Evolutionary conservation across 2,797 vertebrate species (phyloP).

Genomic region (Neomorphus geoffroyi): DNA sequence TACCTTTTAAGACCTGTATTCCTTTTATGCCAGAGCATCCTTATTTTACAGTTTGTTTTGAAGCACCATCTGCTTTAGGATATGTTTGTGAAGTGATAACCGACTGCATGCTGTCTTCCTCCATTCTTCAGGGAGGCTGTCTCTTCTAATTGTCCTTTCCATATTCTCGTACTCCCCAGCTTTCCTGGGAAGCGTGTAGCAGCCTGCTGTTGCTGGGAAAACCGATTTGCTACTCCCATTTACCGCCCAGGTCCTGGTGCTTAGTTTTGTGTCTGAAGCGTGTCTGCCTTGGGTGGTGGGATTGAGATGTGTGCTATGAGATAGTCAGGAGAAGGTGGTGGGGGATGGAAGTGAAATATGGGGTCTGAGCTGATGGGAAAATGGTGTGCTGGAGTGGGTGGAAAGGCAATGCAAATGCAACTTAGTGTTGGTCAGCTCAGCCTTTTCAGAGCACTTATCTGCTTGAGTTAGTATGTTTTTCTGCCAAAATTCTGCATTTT

Average conservation of each 20-base stretch:
- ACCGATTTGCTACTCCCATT: not conserved
- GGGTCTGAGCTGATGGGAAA: not conserved
- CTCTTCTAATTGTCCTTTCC: not conserved
- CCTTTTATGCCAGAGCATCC: not conserved
- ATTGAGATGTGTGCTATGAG: accelerated
- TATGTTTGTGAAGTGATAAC: not conserved
- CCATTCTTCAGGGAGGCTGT: not conserved
- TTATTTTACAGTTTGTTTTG: not conserved
- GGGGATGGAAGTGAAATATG: accelerated
- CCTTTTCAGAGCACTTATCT: not conserved
- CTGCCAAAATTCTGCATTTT: not conserved
- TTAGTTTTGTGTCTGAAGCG: not conserved
- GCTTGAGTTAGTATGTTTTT: not conserved
- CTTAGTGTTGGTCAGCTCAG: not conserved
- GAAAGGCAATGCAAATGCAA: not conserved
- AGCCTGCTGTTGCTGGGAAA: not conserved
- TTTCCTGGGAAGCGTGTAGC: not conserved
- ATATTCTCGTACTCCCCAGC: accelerated
- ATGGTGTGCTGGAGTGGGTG: not conserved
- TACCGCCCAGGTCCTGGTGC: not conserved
- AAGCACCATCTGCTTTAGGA: not conserved
- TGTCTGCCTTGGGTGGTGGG: not conserved
- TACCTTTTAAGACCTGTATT: not conserved
- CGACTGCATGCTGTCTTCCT: not conserved
- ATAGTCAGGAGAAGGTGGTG: too few species aligned